Conservation (phyloP, 2,797 vertebrate species). For the Uromys caudimaculatus region DNA sequence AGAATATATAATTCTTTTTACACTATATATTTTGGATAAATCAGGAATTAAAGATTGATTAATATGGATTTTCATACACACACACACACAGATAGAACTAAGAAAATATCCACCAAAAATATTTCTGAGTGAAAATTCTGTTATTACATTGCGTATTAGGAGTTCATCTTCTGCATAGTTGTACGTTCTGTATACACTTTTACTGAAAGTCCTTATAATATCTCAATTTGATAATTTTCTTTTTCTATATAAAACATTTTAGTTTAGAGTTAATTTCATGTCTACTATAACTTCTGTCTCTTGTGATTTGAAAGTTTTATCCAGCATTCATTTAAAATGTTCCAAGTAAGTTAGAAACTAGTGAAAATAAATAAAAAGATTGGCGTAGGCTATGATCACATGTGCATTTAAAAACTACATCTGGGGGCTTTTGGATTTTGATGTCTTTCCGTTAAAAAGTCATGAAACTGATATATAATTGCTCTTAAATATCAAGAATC, state of each 20-base stretch:
- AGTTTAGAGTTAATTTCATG: not conserved
- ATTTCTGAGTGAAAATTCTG: not conserved
- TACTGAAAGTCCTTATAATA: not conserved
- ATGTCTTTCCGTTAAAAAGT: accelerated
- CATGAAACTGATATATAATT: not conserved
- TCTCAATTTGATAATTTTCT: not conserved
- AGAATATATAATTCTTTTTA: too few species aligned
- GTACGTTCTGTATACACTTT: not conserved
- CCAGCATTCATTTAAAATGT: not conserved
- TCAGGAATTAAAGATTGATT: not conserved
- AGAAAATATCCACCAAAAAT: not conserved
- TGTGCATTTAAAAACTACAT: too few species aligned
- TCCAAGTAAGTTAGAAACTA: not conserved
- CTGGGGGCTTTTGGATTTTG: not conserved
- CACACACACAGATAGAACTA: too few species aligned
- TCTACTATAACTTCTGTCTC: not conserved
- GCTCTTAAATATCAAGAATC: not conserved
- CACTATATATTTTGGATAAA: not conserved
- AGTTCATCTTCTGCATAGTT: not conserved
- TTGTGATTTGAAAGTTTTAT: not conserved
- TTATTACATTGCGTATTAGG: not conserved
- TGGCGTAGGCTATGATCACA: not conserved
- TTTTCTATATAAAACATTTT: not conserved
- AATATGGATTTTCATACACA: not conserved
- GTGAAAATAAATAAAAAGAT: not conserved